Evolutionary conservation across 2,888 invertebrate genomes (phyloP).

Genomic region (Thelaira solivaga): DNA sequence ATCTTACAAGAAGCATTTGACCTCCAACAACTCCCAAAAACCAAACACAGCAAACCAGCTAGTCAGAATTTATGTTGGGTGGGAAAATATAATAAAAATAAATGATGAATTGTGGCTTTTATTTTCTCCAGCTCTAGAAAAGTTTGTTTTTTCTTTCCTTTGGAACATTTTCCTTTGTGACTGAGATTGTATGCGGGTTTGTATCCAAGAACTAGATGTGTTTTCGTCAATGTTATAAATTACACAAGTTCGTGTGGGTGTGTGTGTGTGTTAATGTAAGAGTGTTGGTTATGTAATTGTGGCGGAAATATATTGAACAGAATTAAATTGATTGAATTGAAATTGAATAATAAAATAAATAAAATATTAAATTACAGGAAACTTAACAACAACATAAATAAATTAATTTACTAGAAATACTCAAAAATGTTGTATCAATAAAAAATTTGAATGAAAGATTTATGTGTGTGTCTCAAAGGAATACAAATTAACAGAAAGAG

Average conservation of each 20-base stretch:
- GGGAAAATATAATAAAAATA: background rate
- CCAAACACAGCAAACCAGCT: background rate
- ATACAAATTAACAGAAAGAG: too few relatives aligned
- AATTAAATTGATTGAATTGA: constrained; percentile 39
- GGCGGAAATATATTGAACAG: constrained; percentile 37
- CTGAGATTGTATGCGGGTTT: background rate
- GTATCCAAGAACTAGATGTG: too few relatives aligned
- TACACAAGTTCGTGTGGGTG: background rate
- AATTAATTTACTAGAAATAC: background rate
- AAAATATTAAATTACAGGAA: constrained; percentile 40
- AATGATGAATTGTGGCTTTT: constrained; percentile 25
- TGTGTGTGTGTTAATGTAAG: background rate
- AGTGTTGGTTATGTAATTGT: constrained; percentile 37
- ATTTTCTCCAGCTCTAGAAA: background rate
- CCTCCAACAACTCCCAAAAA: background rate
- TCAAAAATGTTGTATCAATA: too few relatives aligned
- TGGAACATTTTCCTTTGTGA: background rate
- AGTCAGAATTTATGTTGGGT: background rate
- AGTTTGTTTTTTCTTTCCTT: constrained; percentile 20
- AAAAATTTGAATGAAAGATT: constrained; percentile 8
- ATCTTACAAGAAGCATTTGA: background rate
- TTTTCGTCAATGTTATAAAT: too few relatives aligned
- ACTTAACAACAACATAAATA: constrained; percentile 38
- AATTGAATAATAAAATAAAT: constrained; percentile 27
- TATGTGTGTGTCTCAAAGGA: too few relatives aligned